Base-by-base conservation (phyloP, 2,113 vertebrate species). In the Mugil cephalus region DNA sequence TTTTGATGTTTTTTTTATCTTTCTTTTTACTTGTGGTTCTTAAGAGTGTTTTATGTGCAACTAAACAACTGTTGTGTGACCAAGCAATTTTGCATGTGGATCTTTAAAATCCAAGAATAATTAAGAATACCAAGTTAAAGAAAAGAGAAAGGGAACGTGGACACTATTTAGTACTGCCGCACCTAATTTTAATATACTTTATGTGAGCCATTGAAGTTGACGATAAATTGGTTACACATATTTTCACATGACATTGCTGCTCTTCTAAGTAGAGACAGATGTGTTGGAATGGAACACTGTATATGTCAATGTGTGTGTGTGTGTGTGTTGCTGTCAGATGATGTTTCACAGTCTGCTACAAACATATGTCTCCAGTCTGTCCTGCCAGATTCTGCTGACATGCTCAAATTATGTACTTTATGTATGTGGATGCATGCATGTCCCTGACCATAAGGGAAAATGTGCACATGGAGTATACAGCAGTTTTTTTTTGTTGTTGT, bases 181-280 rank as follows among this genome's bases (percentile, higher is more conserved):
- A 47, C 51, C 54, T 48, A 11, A 69, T 50, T 17, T 18, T 40
- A 50, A 68, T 47, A 34, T 58, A 5, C n/a, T 70, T 50, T 18
- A 42, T 19, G 9, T 53, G 42, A 46, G 42, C 58, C 34, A 73
- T 8, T 72, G 42, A 74, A 47, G 34, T 18, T 45, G 38, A 66
- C 66, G 17, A 38, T 45, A 62, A n/a, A 62, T 53, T 77, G 60
- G n/a, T 51, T 68, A 4, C 42, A 10, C 38, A 36, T 38, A 10
- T 36, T 36, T 18, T 43, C 47, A 24, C 45, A 36, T 51, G 36
- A 17, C 17, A 5, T 51, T 21, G 53, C 52, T 64, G 17, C 63
- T 56, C 61, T 76, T 72, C 38, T 60, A 69, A 69, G 50, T 30
- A 13, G 50, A 83, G 60, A 69, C 84, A 84, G 80, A 88, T 77